A percentile compares a stretch with the other conserved stretches of the same genome.
phyloP scores from a whole-genome alignment of 2,113 vertebrate species.

The Murina feae region DNA sequence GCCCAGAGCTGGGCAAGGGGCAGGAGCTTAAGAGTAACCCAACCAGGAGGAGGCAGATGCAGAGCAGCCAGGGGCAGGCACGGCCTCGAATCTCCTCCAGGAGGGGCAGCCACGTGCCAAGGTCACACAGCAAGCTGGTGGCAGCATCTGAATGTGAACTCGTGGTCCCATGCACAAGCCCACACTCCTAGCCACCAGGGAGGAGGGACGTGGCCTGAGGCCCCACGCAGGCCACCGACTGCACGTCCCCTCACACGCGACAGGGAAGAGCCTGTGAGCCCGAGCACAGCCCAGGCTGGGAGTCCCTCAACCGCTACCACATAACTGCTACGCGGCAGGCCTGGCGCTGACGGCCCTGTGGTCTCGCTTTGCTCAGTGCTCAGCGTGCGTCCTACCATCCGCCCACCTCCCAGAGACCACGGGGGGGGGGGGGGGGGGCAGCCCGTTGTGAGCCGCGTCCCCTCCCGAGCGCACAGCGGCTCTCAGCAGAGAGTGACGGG shows the following conservation, averaged over 20 bases:
- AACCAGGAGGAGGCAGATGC: fast-evolving
- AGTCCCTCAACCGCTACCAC: fast-evolving
- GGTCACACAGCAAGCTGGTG: not conserved
- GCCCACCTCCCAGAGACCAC: fast-evolving
- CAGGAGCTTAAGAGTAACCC: fast-evolving
- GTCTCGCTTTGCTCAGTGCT: fast-evolving
- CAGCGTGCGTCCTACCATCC: fast-evolving
- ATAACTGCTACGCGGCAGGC: fast-evolving
- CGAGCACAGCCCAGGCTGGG: fast-evolving
- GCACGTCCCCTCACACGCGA: fast-evolving
- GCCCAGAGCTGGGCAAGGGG: fast-evolving
- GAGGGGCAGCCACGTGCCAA: not conserved
- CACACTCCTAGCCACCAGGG: no score
- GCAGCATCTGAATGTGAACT: not conserved
- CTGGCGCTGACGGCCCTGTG: fast-evolving
- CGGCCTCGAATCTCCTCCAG: fast-evolving
- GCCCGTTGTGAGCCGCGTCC: fast-evolving
- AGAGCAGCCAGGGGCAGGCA: fast-evolving
- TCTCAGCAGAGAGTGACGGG: fast-evolving
- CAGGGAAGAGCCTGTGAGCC: fast-evolving
- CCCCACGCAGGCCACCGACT: not conserved
- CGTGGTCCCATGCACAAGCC: not conserved
- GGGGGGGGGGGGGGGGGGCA: fast-evolving
- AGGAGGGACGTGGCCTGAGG: not conserved
- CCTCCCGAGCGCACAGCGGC: fast-evolving